phyloP scores from a whole-genome alignment of 2,888 invertebrate genomes.

The Acrocyrtus sp. region DNA sequence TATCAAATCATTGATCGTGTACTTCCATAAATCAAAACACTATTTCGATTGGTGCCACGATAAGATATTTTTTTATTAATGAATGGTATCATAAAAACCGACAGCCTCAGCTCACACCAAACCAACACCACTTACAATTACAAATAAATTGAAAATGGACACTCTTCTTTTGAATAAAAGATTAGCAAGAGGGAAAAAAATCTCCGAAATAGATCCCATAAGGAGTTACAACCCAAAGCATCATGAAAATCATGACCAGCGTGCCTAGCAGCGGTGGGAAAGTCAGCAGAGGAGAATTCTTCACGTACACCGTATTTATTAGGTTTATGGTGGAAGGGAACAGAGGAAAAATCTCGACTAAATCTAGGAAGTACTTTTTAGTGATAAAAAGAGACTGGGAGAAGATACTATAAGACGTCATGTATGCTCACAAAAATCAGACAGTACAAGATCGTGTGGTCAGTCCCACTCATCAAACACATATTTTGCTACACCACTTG shows the following conservation, averaged over 20 bases:
- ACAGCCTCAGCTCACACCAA: too few relatives aligned
- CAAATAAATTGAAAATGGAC: conserved; percentile 24
- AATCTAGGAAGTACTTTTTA: not conserved
- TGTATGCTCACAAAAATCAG: conserved; percentile 33
- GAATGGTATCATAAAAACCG: too few relatives aligned
- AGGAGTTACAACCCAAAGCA: conserved; percentile 12
- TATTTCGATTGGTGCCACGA: conserved; percentile 31
- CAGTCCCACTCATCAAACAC: conserved; percentile 33
- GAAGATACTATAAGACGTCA: conserved; percentile 17
- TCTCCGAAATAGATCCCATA: not conserved
- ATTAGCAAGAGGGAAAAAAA: not conserved
- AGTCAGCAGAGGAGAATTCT: too few relatives aligned
- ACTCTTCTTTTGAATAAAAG: conserved; percentile 6
- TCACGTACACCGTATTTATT: too few relatives aligned
- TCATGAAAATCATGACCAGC: conserved; percentile 48
- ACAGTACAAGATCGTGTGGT: conserved; percentile 49
- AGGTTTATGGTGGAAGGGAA: too few relatives aligned
- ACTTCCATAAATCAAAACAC: conserved; percentile 36
- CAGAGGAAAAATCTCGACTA: too few relatives aligned
- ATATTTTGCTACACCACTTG: too few relatives aligned
- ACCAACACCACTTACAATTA: conserved; percentile 29
- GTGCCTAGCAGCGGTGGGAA: conserved; percentile 50
- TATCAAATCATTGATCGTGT: too few relatives aligned
- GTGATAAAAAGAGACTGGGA: conserved; percentile 5
- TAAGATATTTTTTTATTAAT: conserved; percentile 9